A percentile compares a stretch with the other conserved stretches of the same genome.
Conservation (phyloP, 2,113 vertebrate species). For the Triplophysa dalaica region DNA sequence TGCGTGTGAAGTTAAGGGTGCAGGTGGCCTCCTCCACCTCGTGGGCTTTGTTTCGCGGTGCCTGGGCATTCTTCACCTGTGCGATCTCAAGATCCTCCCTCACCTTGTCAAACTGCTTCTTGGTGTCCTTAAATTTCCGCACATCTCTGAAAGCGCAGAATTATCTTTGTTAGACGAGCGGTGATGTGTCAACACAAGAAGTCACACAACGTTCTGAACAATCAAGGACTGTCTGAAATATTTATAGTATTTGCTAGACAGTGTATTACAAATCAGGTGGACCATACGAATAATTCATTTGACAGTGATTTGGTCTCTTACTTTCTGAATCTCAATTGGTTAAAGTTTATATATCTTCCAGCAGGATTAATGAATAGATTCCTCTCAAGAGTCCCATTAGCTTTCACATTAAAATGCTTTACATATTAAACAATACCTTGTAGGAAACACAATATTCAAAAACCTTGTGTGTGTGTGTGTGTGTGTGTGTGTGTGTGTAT, state of each 20-base stretch:
- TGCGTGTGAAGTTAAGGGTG: constrained; percentile 85
- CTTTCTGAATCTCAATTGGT: constrained; percentile 14
- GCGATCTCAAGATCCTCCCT: constrained; percentile 94
- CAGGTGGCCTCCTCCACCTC: constrained; percentile 92
- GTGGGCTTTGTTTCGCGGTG: constrained; percentile 89
- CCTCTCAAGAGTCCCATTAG: constrained; percentile 10
- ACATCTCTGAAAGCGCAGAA: constrained; percentile 80
- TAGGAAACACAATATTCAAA: not conserved
- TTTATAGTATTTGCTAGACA: not conserved
- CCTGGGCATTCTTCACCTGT: constrained; percentile 94
- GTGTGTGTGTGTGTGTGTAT: not conserved
- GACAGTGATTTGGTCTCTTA: not conserved
- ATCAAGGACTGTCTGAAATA: not conserved
- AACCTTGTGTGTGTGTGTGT: not conserved
- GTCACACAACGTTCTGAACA: too few relatives aligned
- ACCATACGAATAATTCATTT: not conserved
- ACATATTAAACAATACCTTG: constrained; percentile 16
- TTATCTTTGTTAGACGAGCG: not conserved
- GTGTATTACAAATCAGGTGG: not conserved
- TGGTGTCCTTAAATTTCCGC: constrained; percentile 96
- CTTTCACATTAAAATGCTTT: not conserved
- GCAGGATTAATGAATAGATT: constrained; percentile 3
- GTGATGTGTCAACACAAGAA: too few relatives aligned
- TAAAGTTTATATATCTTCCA: not conserved
- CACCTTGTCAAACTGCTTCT: constrained; percentile 95